Percentiles rank a stretch among this genome's conserved stretches.
Conservation (phyloP, 2,113 vertebrate genomes). For the Acanthisitta chloris region DNA sequence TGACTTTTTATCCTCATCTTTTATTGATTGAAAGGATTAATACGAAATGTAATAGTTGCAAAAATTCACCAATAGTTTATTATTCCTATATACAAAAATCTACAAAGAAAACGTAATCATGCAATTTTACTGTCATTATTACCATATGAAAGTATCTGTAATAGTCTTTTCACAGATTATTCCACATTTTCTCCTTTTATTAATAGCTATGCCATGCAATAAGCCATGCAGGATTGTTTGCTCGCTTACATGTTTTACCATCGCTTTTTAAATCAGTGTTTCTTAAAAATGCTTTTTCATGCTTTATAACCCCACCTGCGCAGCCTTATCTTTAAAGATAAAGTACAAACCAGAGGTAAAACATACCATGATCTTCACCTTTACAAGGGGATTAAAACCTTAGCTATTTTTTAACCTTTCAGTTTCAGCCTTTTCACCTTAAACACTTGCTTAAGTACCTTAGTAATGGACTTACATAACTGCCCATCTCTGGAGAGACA, state of each 20-base stretch:
- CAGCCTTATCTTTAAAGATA: background rate
- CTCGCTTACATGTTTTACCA: background rate
- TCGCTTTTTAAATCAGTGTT: background rate
- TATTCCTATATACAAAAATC: background rate
- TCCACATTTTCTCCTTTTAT: background rate
- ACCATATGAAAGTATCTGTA: background rate
- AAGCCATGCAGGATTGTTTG: background rate
- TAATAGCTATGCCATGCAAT: background rate
- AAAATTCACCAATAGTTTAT: background rate
- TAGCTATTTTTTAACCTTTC: slow-evolving; percentile 26
- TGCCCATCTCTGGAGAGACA: background rate
- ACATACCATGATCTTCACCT: background rate
- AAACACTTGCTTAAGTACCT: background rate
- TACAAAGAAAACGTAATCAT: background rate
- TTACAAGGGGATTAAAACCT: slow-evolving; percentile 12
- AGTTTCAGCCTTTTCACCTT: background rate
- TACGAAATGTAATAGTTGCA: background rate
- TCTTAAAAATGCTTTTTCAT: background rate
- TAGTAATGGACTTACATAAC: background rate
- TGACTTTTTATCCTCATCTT: background rate
- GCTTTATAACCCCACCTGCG: background rate
- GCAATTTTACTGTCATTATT: background rate
- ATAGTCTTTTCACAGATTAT: background rate
- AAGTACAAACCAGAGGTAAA: background rate
- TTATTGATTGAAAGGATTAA: background rate